phyloP scores from a whole-genome alignment of 64 coral and sea anemone species.

The Cladopsammia gracilis region DNA sequence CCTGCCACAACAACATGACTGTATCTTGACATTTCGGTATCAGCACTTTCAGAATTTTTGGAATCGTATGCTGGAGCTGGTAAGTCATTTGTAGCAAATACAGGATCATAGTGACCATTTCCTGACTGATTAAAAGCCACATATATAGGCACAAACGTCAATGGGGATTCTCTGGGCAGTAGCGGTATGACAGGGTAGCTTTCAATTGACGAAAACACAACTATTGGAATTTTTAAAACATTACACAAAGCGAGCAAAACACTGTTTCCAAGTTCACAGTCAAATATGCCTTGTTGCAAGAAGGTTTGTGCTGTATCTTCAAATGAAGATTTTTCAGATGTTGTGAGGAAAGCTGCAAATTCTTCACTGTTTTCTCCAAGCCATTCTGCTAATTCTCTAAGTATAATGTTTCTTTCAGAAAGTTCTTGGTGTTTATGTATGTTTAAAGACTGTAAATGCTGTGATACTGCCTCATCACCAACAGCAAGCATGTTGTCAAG shows the following conservation, averaged over 20 bases:
- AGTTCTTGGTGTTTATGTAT: conserved; percentile 28
- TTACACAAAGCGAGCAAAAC: conserved; percentile 31
- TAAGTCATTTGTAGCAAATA: conserved; percentile 15
- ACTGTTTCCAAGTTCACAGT: conserved; percentile 48
- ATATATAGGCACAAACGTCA: conserved; percentile 60
- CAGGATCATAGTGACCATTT: conserved; percentile 67
- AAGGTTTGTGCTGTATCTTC: conserved; percentile 15
- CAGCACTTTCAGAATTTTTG: no score
- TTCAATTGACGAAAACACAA: conserved; percentile 36
- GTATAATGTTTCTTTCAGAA: conserved; percentile 30
- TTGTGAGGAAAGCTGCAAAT: conserved; percentile 2
- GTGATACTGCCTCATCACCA: conserved; percentile 33
- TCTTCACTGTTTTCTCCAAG: conserved; percentile 52
- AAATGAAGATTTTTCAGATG: conserved; percentile 31
- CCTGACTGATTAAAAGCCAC: conserved; percentile 69
- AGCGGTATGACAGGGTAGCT: conserved; percentile 70
- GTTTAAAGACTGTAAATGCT: conserved; percentile 34
- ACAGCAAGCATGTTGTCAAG: conserved; percentile 22
- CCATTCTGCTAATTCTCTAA: conserved; percentile 48
- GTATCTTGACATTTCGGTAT: conserved; percentile 6
- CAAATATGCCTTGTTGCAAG: conserved; percentile 27
- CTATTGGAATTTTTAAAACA: conserved; percentile 60
- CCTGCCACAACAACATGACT: conserved; percentile 19
- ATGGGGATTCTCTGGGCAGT: conserved; percentile 17
- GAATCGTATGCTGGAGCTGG: no score